phyloP scores from a whole-genome alignment of 2,888 invertebrate genomes.

The Hoplodrina ambigua region DNA sequence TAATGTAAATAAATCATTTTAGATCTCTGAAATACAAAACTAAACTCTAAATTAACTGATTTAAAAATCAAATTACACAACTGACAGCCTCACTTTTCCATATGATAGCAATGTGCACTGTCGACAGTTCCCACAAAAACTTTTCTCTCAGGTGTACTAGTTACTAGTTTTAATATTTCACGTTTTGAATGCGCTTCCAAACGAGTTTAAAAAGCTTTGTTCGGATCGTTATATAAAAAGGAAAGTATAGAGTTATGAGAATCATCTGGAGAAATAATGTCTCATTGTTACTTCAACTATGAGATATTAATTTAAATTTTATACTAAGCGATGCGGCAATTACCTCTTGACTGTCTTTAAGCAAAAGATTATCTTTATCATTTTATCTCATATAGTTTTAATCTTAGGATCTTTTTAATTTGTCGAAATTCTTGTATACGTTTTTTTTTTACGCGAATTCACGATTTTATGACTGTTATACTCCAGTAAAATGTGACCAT shows the following conservation, averaged over 20 bases:
- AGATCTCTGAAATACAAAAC: too few species aligned
- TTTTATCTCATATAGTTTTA: too few species aligned
- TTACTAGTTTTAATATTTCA: slow-evolving; percentile 75
- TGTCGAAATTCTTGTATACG: too few species aligned
- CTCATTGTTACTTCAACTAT: slow-evolving; percentile 48
- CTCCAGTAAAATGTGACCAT: too few species aligned
- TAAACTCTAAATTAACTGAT: not conserved
- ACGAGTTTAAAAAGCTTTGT: slow-evolving; percentile 63
- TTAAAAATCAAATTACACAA: slow-evolving; percentile 20
- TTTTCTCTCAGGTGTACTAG: slow-evolving; percentile 67
- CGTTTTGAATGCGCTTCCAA: slow-evolving; percentile 66
- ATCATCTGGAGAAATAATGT: slow-evolving; percentile 39
- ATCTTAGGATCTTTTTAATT: too few species aligned
- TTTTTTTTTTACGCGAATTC: too few species aligned
- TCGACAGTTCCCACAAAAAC: slow-evolving; percentile 55
- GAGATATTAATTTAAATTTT: slow-evolving; percentile 21
- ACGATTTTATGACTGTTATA: too few species aligned
- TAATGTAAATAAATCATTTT: too few species aligned
- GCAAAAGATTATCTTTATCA: slow-evolving; percentile 2
- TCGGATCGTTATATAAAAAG: slow-evolving; percentile 59
- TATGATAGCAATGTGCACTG: slow-evolving; percentile 28
- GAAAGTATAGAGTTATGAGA: slow-evolving; percentile 56
- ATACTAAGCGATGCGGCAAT: not conserved
- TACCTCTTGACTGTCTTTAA: not conserved
- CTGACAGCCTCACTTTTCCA: slow-evolving; percentile 8